phyloP scores from a whole-genome alignment of 2,113 vertebrate species.

The Gymnorhina tibicen region DNA sequence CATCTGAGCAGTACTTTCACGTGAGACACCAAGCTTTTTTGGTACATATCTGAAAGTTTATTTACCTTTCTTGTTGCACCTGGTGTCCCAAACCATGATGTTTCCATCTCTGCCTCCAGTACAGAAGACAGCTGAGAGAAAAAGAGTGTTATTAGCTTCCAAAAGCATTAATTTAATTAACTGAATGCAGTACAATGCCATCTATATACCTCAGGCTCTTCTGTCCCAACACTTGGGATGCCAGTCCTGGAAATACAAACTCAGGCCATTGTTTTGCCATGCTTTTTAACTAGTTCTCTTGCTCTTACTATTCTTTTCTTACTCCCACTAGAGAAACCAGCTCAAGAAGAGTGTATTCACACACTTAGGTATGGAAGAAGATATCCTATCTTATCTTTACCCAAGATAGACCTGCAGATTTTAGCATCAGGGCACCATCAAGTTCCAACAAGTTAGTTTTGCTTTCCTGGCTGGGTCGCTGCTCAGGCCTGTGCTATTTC shows the following conservation, averaged over 20 bases:
- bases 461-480: background rate
- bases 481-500: background rate
- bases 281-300: background rate
- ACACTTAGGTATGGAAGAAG: background rate
- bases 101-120: conserved; percentile 96
- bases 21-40: background rate
- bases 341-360: background rate
- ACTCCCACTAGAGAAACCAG: background rate
- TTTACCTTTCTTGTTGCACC: conserved; percentile 96
- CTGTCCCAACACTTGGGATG: background rate
- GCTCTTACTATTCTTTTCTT: background rate
- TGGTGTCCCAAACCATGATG: conserved; percentile 96
- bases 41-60: background rate
- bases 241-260: background rate
- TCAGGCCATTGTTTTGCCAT: background rate
- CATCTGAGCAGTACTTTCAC: background rate
- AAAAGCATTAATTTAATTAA: background rate
- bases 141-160: background rate
- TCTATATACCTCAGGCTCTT: background rate
- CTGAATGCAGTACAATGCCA: background rate
- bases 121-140: conserved; percentile 87
- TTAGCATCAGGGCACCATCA: background rate
- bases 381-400: background rate
- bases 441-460: background rate
- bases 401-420: background rate